These are phyloP conservation scores for Eupithecia abbreviata DNA, from an alignment of 2,888 invertebrate species.

Conservation along the genomic window DNA sequence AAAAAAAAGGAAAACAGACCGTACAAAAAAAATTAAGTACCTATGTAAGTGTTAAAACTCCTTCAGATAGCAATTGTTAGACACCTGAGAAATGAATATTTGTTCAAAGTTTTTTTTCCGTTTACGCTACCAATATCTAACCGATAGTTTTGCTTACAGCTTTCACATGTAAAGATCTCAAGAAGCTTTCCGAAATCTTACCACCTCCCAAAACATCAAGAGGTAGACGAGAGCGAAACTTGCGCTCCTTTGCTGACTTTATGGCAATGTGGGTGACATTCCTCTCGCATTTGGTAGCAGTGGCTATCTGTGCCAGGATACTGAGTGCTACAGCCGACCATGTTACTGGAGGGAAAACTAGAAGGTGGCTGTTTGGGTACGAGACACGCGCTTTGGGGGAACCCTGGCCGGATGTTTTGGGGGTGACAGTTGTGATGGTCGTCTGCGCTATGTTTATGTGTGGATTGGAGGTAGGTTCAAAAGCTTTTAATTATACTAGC, in stretches of 20 bases:
- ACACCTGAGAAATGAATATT: too few relatives aligned
- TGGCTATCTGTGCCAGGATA: slow-evolving; percentile 85
- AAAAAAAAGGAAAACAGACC: too few relatives aligned
- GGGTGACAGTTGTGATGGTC: slow-evolving; percentile 85
- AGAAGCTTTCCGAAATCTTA: slow-evolving; percentile 69
- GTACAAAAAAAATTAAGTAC: too few relatives aligned
- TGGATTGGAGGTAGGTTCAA: slow-evolving; percentile 76
- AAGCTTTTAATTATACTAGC: neutral
- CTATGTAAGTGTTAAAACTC: too few relatives aligned
- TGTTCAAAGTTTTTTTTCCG: too few relatives aligned
- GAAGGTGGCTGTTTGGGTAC: slow-evolving; percentile 84
- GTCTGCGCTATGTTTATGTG: slow-evolving; percentile 86
- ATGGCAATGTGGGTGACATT: slow-evolving; percentile 85
- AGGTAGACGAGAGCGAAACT: slow-evolving; percentile 74
- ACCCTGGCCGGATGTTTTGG: slow-evolving; percentile 86
- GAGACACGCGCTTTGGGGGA: slow-evolving; percentile 84
- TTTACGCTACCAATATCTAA: neutral
- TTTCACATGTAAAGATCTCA: slow-evolving; percentile 72
- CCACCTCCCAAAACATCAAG: slow-evolving; percentile 70
- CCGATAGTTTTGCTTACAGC: slow-evolving; percentile 58
- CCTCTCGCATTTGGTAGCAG: slow-evolving; percentile 83
- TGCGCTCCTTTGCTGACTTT: slow-evolving; percentile 82
- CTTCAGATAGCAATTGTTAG: too few relatives aligned
- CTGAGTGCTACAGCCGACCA: slow-evolving; percentile 86
- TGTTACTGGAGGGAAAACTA: slow-evolving; percentile 84